These are phyloP conservation scores for Tauraco hartlaubi DNA, from an alignment of 2,797 vertebrate species.

Conservation along the genomic window DNA sequence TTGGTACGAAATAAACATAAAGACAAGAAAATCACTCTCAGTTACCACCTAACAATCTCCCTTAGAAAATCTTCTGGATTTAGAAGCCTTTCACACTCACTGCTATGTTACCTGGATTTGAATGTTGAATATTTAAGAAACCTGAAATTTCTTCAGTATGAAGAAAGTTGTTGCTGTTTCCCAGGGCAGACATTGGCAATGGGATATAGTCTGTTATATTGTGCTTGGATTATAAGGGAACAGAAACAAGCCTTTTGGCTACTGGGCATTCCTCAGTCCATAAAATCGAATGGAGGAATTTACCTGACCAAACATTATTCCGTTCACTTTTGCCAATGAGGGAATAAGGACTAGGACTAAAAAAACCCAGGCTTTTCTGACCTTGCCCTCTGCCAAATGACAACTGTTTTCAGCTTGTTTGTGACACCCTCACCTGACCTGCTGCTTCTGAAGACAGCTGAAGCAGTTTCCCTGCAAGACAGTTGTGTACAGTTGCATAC, in stretches of 20 bases:
- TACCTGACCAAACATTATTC: background rate
- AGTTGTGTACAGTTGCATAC: background rate
- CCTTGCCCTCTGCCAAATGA: background rate
- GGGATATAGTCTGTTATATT: background rate
- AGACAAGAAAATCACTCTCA: background rate
- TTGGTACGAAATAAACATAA: background rate
- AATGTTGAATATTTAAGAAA: background rate
- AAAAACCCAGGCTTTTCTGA: background rate
- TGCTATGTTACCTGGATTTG: background rate
- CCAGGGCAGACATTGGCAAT: background rate
- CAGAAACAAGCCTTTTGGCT: background rate
- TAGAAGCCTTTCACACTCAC: background rate
- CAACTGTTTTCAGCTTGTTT: background rate
- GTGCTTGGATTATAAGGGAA: background rate
- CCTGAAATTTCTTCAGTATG: background rate
- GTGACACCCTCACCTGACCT: background rate
- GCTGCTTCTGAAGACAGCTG: background rate
- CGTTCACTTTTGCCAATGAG: background rate
- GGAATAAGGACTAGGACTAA: background rate
- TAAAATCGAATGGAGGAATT: background rate
- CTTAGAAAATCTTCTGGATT: background rate
- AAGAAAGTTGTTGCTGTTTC: background rate
- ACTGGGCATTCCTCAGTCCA: background rate
- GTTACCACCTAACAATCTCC: background rate
- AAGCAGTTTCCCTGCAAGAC: background rate